Conservation (phyloP, 2,113 vertebrate genomes). For the Leptodactylus fuscus region DNA sequence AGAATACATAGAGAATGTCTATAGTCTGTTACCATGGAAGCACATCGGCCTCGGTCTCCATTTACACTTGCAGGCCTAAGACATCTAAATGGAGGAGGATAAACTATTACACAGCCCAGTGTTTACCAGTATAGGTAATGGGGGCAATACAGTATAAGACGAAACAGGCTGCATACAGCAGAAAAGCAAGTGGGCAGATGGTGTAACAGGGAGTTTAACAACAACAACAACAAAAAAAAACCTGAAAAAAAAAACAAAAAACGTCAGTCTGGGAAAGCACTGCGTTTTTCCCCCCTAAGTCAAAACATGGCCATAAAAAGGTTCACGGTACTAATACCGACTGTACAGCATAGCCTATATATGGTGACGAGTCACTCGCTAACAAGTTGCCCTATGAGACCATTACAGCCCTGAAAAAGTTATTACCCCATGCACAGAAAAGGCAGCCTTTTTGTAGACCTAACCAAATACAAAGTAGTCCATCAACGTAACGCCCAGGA, state of each 20-base stretch:
- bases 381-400: conserved; percentile 31
- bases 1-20: not conserved
- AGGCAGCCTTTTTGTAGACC: not conserved
- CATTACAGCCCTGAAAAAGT: conserved; percentile 6
- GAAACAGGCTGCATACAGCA: not conserved
- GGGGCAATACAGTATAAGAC: too few relatives aligned
- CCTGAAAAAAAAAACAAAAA: not conserved
- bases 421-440: conserved; percentile 14
- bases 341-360: conserved; percentile 6
- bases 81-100: too few relatives aligned
- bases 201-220: too few relatives aligned
- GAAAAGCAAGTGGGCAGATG: not conserved
- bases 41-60: too few relatives aligned
- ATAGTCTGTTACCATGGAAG: not conserved
- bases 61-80: too few relatives aligned
- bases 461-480: not conserved
- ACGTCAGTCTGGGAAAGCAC: not conserved
- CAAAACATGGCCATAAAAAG: not conserved
- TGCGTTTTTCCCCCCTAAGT: not conserved
- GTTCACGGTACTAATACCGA: not conserved
- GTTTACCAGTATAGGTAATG: not conserved
- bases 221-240: too few relatives aligned
- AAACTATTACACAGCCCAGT: not conserved
- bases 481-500: too few relatives aligned
- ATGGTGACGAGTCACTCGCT: not conserved